Evolutionary conservation across 2,888 invertebrate species (phyloP).

Genomic region (Pyrrhosoma nymphula): DNA sequence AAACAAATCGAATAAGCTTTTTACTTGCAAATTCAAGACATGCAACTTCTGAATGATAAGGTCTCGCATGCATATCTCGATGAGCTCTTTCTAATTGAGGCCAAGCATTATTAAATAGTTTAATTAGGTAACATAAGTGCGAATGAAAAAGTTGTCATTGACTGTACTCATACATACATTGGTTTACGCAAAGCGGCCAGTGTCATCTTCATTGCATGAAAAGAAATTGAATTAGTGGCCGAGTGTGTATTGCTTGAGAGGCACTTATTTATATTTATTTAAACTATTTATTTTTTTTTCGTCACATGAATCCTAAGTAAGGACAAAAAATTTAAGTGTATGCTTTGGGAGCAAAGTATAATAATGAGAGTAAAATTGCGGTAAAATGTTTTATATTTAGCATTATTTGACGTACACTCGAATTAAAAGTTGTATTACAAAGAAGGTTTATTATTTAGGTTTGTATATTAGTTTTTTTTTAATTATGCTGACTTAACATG

Average conservation of each 20-base stretch:
- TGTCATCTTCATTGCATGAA: slow-evolving; percentile 65
- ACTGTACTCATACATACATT: slow-evolving; percentile 65
- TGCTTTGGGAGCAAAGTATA: neutral
- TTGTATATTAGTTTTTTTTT: neutral
- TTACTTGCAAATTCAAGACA: slow-evolving; percentile 62
- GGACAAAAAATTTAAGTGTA: neutral
- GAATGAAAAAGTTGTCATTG: slow-evolving; percentile 62
- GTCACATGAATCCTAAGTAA: neutral
- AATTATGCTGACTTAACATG: neutral
- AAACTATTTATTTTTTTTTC: neutral
- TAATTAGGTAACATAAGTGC: slow-evolving; percentile 55
- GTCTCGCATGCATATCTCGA: slow-evolving; percentile 56
- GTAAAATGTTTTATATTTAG: neutral
- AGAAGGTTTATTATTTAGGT: neutral
- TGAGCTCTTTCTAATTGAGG: slow-evolving; percentile 50
- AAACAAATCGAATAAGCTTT: slow-evolving; percentile 59
- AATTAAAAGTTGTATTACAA: neutral
- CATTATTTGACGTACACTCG: neutral
- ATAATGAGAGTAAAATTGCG: neutral
- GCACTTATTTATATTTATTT: slow-evolving; percentile 22
- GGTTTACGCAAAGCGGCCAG: slow-evolving; percentile 62
- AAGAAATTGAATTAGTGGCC: slow-evolving; percentile 67
- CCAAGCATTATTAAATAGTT: slow-evolving; percentile 60
- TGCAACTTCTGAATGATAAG: slow-evolving; percentile 47
- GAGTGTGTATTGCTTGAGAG: neutral